Base-by-base conservation (phyloP, 2,113 vertebrate genomes). In the Strigops habroptila region DNA sequence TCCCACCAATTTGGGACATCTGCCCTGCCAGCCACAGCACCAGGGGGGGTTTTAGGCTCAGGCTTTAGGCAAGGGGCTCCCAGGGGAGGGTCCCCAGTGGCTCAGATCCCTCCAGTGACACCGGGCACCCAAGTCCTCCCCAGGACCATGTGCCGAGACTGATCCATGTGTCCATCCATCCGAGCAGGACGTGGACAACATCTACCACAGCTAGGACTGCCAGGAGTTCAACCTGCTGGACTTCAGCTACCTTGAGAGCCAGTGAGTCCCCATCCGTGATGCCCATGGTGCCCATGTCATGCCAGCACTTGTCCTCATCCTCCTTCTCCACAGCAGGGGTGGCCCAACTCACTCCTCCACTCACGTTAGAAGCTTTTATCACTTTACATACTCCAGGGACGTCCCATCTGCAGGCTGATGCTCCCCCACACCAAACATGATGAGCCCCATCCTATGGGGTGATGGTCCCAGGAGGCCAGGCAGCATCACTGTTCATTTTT, bases 151-250 rank as follows among this genome's bases (percentile, higher is more conserved):
- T 31, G 25, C 74, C 82, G 82, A 82, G 57, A 44, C n/a, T 87
- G 46, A 82, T 28, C 63, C 5, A 0, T 10, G 12, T 51, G 31
- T 77, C 37, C 35, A 1, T 80, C 53, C 24, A 35, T 43, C 41
- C 1, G 46, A 44, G 13, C 86, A 98, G 98, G 98, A 98, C 0
- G 97, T 98, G 95, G 98, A 98, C 87, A 98, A 98, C 39, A 97
- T 98, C 93, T 98, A 98, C 88, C 97, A 98, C 46, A 97, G 82
- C 19, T 98, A 98, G 67, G 97, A 97, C 64, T 98, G 97, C 93
- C 97, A 94, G 63, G 98, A 98, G n/a, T 98, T 98, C 97, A 97
- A 95, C 96, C 96, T 98, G 18, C 92, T 97, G 95, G 98, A 98
- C 86, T 98, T 98, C 92, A 97, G 97, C 88, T 98, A 98, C 62